Conservation (phyloP, 2,888 invertebrate species). For the Melolontha melolontha region DNA sequence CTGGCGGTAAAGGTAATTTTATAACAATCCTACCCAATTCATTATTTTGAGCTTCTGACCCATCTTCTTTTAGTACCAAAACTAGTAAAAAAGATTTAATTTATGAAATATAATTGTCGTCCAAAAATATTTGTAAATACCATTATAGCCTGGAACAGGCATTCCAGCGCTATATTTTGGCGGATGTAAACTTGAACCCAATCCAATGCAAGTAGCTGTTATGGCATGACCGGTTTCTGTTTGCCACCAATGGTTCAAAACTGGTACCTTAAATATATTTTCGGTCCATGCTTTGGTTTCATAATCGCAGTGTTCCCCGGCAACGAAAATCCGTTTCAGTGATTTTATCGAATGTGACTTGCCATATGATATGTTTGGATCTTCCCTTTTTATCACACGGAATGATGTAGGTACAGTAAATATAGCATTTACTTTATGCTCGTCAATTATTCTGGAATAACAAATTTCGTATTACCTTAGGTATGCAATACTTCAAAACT, state of each 20-base stretch:
- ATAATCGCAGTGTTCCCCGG: slow-evolving; percentile 94
- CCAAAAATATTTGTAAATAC: slow-evolving; percentile 66
- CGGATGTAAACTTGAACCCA: slow-evolving; percentile 77
- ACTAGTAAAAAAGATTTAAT: slow-evolving; percentile 65
- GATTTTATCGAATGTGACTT: slow-evolving; percentile 79
- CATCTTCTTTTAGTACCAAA: slow-evolving; percentile 75
- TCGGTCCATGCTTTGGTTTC: slow-evolving; percentile 87
- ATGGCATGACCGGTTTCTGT: slow-evolving; percentile 95
- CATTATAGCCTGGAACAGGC: slow-evolving; percentile 89
- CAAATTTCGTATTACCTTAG: too few species aligned
- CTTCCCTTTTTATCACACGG: slow-evolving; percentile 85
- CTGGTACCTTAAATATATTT: slow-evolving; percentile 77
- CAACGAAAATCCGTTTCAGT: slow-evolving; percentile 81
- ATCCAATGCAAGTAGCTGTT: slow-evolving; percentile 85
- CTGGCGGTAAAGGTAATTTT: slow-evolving; percentile 91
- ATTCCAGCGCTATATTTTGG: slow-evolving; percentile 84
- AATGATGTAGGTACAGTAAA: slow-evolving; percentile 94
- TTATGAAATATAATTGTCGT: slow-evolving; percentile 8
- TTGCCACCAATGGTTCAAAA: slow-evolving; percentile 97
- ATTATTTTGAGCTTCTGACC: slow-evolving; percentile 74
- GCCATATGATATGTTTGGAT: slow-evolving; percentile 75
- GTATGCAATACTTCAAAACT: too few species aligned
- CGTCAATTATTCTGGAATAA: slow-evolving; percentile 82
- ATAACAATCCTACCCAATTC: slow-evolving; percentile 87
- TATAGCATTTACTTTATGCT: slow-evolving; percentile 86